Evolutionary conservation across 23 tunicate genomes (phyloP), one percentile per base, ranked within the genome.

Genomic region (Pegea sp.): DNA sequence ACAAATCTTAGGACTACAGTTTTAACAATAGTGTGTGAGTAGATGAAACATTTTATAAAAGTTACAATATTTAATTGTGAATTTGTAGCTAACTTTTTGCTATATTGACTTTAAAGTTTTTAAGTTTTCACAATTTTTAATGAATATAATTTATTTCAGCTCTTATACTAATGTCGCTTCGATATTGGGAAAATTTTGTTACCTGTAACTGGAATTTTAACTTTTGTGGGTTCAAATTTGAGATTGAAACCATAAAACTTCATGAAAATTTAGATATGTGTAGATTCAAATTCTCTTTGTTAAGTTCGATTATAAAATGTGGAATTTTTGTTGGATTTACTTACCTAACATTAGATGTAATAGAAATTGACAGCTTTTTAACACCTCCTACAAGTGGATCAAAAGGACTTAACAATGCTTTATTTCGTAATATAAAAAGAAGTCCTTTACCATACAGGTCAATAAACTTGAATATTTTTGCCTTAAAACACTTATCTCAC

Each of bases 171-270:
- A 56, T 73, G 0, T 84, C 95, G 22, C 24, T 62, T 25, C 84
- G 95, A 3, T 74, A 60, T 29, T 84, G 84, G 95, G 95, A 84
- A 51, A 84, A 84, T 49, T 84, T 84, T 51, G 70, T 81, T 30
- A 75, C 71, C 3, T 43, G 57, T 16, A 62, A 71, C 28, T 53
- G 61, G 23, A 46, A 61, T 3, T 42, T 74, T 5, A 50, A 64
- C n/a, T 48, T 46, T 16, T 8, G 16, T 8, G 46, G 11, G 46
- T 38, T 38, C 22, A 44, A 44, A 18, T 50, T 84, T 27, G 63
- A 30, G 59, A 60, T 74, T 27, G 19, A 52, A 53, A 57, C 63
- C 6, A 53, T 30, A 2, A 44, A 38, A 5, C 43, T 67, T 16
- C 95, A 84, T 5, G 50, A 67, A 11, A 53, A 68, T 25, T 23